Evolutionary conservation across 2,888 invertebrate species (phyloP).

Genomic region (Stenurella melanura): DNA sequence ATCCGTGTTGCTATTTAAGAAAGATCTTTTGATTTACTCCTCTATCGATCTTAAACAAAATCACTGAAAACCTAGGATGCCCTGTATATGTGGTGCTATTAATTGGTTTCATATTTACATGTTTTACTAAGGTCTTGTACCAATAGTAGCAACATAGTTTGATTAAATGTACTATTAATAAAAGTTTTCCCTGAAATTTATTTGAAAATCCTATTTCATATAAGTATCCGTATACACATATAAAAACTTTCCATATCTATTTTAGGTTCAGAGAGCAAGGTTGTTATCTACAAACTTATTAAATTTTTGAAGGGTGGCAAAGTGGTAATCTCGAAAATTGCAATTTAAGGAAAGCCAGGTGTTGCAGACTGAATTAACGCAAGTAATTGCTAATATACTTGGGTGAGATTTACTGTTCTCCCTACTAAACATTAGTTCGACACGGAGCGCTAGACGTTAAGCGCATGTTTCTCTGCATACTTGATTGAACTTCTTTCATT

Average conservation of each 20-base stretch:
- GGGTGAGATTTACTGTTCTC: constrained; percentile 70
- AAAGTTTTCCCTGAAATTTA: too few relatives aligned
- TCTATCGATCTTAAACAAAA: too few relatives aligned
- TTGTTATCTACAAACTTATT: constrained; percentile 40
- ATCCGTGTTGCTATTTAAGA: too few relatives aligned
- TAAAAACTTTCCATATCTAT: constrained; percentile 21
- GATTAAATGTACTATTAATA: too few relatives aligned
- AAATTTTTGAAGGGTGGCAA: constrained; percentile 58
- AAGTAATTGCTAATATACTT: constrained; percentile 73
- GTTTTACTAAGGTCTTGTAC: too few relatives aligned
- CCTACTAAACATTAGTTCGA: constrained; percentile 71
- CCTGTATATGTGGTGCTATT: too few relatives aligned
- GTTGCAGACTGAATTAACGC: constrained; percentile 72
- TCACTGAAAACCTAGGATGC: too few relatives aligned
- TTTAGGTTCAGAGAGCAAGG: constrained; percentile 12
- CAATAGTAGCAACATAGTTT: too few relatives aligned
- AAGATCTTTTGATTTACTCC: too few relatives aligned
- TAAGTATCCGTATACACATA: neutral
- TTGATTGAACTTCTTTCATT: constrained; percentile 69
- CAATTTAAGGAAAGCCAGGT: constrained; percentile 70
- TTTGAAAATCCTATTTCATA: neutral
- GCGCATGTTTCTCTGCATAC: constrained; percentile 57
- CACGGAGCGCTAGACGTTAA: constrained; percentile 59
- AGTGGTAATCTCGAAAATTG: constrained; percentile 65
- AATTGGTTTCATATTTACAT: too few relatives aligned